A percentile compares a stretch with the other conserved stretches of the same genome.
phyloP scores from a whole-genome alignment of 2,113 vertebrate genomes.

The Megaceryle maxima region DNA sequence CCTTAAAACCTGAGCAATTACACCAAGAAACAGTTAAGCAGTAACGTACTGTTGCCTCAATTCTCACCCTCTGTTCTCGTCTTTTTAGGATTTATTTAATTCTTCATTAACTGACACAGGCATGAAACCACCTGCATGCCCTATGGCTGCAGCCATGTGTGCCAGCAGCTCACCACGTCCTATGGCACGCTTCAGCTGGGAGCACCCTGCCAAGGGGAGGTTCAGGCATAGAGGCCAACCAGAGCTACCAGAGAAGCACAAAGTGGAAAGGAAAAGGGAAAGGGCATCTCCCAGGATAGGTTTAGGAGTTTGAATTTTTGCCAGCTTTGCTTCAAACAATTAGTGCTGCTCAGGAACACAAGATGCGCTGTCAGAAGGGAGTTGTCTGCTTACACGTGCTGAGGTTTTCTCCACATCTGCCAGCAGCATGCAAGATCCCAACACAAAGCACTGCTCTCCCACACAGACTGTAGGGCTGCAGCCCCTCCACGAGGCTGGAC shows the following conservation, averaged over 20 bases:
- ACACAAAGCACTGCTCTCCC: not conserved
- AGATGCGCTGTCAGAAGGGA: not conserved
- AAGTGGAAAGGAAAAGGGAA: not conserved
- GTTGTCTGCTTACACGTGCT: not conserved
- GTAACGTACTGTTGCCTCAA: fast-evolving
- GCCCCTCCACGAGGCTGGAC: not conserved
- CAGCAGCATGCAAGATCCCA: conserved; percentile 29
- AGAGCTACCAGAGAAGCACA: not conserved
- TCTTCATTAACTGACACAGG: not conserved
- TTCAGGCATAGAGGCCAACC: not conserved
- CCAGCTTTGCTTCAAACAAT: not conserved
- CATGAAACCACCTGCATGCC: not conserved
- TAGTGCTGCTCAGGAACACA: not conserved
- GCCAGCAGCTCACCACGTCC: not conserved
- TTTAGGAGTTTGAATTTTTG: not conserved
- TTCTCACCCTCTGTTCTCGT: not conserved
- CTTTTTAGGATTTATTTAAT: not conserved
- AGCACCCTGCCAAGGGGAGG: fast-evolving
- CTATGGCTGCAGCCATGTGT: not conserved
- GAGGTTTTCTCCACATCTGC: conserved; percentile 34
- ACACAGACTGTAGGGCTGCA: fast-evolving
- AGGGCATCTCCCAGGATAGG: not conserved
- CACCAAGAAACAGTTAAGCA: not conserved
- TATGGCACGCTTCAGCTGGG: fast-evolving
- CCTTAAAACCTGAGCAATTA: not conserved